Evolutionary conservation across 2,797 vertebrate species (phyloP).

Genomic region (Myotis myotis): DNA sequence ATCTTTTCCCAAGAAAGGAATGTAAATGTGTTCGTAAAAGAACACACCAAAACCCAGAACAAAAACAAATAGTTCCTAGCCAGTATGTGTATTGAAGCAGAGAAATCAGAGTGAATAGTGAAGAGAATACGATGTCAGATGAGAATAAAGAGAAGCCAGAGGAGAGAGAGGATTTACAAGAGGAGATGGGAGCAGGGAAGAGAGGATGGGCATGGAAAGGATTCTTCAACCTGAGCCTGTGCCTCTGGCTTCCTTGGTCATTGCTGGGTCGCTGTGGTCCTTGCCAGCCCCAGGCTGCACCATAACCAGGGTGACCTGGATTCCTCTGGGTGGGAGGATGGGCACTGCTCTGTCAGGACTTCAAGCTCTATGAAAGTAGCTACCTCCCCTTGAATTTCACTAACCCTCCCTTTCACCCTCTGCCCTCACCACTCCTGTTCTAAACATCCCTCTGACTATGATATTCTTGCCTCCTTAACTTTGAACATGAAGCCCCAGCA

Average conservation of each 20-base stretch:
- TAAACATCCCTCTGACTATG: not conserved
- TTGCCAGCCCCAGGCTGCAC: not conserved
- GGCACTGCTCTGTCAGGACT: rapidly evolving
- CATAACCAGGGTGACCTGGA: no score
- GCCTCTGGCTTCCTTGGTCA: not conserved
- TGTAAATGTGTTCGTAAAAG: not conserved
- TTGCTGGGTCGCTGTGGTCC: rapidly evolving
- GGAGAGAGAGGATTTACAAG: no score
- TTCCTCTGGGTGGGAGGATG: rapidly evolving
- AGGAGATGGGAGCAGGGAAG: rapidly evolving
- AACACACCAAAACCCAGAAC: not conserved
- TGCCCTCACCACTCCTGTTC: not conserved
- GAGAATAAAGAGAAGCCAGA: no score
- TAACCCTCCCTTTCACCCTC: not conserved
- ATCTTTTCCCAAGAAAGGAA: not conserved
- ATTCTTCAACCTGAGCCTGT: not conserved
- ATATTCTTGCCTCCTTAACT: not conserved
- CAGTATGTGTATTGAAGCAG: not conserved
- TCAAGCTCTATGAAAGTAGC: not conserved
- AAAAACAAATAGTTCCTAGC: not conserved
- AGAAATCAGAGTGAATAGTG: not conserved
- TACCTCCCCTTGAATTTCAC: not conserved
- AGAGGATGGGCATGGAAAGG: rapidly evolving
- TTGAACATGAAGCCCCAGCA: not conserved
- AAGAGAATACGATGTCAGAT: not conserved